Evolutionary conservation across 2,888 invertebrate genomes (phyloP).

Genomic region (Pristionchus exspectatus): DNA sequence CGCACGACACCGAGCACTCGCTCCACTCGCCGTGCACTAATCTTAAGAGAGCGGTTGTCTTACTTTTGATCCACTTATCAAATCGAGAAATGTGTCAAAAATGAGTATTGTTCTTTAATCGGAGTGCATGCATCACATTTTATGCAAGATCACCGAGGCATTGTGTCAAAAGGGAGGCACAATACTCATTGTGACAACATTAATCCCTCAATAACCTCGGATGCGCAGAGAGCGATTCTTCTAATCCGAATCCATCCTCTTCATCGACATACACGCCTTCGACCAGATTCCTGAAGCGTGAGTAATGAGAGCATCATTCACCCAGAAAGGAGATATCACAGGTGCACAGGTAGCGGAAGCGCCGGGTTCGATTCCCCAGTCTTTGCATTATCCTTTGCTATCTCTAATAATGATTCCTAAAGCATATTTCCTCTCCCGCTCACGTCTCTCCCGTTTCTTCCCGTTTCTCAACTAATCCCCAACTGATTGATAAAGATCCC

Average conservation of each 20-base stretch:
- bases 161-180: not conserved
- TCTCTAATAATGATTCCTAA: too few species aligned
- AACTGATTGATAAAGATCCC: slow-evolving; percentile 40
- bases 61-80: too few species aligned
- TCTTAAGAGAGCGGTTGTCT: slow-evolving; percentile 81
- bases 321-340: too few species aligned
- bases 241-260: slow-evolving; percentile 43
- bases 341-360: too few species aligned
- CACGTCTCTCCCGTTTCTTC: not conserved
- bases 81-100: too few species aligned
- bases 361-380: too few species aligned
- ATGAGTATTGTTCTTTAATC: too few species aligned
- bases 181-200: not conserved
- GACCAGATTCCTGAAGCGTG: not conserved
- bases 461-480: not conserved
- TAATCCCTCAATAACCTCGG: slow-evolving; percentile 36
- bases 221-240: not conserved
- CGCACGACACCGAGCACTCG: slow-evolving; percentile 93
- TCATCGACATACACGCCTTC: slow-evolving; percentile 9
- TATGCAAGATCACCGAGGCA: too few species aligned
- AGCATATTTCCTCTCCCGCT: not conserved
- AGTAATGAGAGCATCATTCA: too few species aligned
- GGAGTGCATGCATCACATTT: too few species aligned
- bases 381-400: too few species aligned
- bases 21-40: slow-evolving; percentile 84